Evolutionary conservation across 2,113 vertebrate species (phyloP).

Genomic region (Cavia aperea): DNA sequence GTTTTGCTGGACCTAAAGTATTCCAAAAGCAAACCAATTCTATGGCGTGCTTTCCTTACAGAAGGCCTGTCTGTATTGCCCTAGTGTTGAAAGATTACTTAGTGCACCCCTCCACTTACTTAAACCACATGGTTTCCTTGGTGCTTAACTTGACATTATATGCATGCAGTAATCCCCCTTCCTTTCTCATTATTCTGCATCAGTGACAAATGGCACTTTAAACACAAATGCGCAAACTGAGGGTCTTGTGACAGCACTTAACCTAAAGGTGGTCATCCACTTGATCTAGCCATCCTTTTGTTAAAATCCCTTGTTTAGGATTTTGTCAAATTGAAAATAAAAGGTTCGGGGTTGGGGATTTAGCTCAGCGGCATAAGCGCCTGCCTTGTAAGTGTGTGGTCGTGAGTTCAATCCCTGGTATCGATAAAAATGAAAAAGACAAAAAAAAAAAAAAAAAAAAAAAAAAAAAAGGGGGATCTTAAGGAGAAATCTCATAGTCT

Average conservation of each 20-base stretch:
- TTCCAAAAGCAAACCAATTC: background rate
- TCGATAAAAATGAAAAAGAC: no score
- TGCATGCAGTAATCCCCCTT: background rate
- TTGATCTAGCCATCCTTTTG: background rate
- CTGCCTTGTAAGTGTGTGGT: no score
- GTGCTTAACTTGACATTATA: background rate
- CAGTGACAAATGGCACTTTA: background rate
- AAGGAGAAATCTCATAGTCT: background rate
- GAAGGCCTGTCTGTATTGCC: background rate
- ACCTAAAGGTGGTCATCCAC: background rate
- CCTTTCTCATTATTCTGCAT: constrained; percentile 17
- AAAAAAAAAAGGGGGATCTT: background rate
- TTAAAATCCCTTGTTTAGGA: background rate
- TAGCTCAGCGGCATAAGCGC: no score
- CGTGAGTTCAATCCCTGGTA: no score
- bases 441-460: no score
- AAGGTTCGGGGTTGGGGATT: background rate
- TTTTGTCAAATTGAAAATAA: constrained; percentile 39
- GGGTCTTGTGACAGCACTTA: background rate
- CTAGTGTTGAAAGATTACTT: background rate
- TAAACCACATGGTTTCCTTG: constrained; percentile 29
- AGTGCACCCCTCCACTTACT: background rate
- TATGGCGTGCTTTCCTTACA: background rate
- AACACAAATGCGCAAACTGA: background rate
- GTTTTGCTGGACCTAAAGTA: background rate